phyloP scores from a whole-genome alignment of 2,888 invertebrate genomes.

The Ypsolopha sequella region DNA sequence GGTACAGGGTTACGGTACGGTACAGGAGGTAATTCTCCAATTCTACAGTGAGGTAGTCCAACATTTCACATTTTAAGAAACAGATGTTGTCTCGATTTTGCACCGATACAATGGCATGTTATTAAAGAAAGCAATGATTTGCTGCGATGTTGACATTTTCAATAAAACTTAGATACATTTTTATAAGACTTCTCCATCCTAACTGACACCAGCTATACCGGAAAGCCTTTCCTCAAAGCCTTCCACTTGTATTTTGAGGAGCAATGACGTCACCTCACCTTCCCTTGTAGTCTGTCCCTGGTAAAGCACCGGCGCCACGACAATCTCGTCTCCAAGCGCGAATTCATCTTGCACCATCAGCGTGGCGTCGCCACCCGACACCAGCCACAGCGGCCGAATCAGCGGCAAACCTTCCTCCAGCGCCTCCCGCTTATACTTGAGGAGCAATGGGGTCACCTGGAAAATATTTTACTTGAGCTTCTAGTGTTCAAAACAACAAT shows the following conservation, averaged over 20 bases:
- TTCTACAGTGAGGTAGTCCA: too few species aligned
- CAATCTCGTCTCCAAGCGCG: conserved; percentile 88
- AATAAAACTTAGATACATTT: too few species aligned
- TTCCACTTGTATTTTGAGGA: not conserved
- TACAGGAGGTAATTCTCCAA: too few species aligned
- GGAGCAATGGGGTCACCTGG: conserved; percentile 80
- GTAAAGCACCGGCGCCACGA: conserved; percentile 89
- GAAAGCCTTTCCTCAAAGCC: too few species aligned
- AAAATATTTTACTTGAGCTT: conserved; percentile 6
- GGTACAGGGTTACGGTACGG: too few species aligned
- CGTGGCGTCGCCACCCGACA: conserved; percentile 85
- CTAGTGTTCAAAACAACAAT: too few species aligned
- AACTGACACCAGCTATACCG: too few species aligned
- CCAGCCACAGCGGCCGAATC: conserved; percentile 91
- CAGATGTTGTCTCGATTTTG: not conserved
- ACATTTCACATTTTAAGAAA: too few species aligned
- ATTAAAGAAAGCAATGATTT: not conserved
- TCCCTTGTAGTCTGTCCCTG: conserved; percentile 79
- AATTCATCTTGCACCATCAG: conserved; percentile 87
- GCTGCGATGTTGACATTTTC: not conserved
- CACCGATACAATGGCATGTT: not conserved
- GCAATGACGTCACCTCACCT: conserved; percentile 37
- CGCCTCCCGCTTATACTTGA: conserved; percentile 83
- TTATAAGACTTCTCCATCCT: too few species aligned
- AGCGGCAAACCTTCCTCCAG: conserved; percentile 86